Evolutionary conservation across 2,888 invertebrate genomes (phyloP), one percentile per base, ranked within the genome.

Genomic region (Invenusta paracnida): DNA sequence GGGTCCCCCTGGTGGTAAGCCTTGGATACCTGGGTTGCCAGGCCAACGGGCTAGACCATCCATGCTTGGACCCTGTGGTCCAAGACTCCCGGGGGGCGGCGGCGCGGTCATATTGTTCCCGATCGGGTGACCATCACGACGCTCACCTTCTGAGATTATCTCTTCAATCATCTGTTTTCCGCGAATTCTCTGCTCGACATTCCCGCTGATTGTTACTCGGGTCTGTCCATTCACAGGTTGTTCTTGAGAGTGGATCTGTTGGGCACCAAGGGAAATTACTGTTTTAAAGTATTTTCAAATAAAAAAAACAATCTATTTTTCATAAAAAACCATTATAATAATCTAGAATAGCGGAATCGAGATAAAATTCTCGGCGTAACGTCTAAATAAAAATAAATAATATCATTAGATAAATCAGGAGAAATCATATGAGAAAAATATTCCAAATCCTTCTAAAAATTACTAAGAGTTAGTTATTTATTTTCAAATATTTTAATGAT

Each of bases 81-180:
- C 25, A 5, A 5, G 5, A 5, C 11, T 5, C 17, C 11, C 73
- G 23, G 17, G 23, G 73, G 73, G 73, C 27, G 73, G 73, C 5
- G 73, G 73, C 5, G 73, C 23, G 2, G 2, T 25, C 11, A 5
- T 73, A 23, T 73, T 73, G 17, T 23, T 23, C 27, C 73, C 73
- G 2, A 73, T 5, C 73, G 73, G 73, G 73, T 73, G 73, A 23
- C 73, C 73, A 23, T 73, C 73, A 2, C 73, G 73, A 73, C 73
- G 73, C 23, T 73, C 73, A 23, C 73, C 73, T 23, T 73, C 73
- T 2, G 73, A 73, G 2, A 73, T 73, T 2, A 73, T 73, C 73
- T 73, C 73, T 23, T 73, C 73, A 23, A 73, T 73, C 73, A 73
- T 73, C 73, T 73, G 73, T 73, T 73, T 73, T 23, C 73, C 73